Evolutionary conservation across 2,888 invertebrate species (phyloP).

Genomic region (Andrena bucephala): DNA sequence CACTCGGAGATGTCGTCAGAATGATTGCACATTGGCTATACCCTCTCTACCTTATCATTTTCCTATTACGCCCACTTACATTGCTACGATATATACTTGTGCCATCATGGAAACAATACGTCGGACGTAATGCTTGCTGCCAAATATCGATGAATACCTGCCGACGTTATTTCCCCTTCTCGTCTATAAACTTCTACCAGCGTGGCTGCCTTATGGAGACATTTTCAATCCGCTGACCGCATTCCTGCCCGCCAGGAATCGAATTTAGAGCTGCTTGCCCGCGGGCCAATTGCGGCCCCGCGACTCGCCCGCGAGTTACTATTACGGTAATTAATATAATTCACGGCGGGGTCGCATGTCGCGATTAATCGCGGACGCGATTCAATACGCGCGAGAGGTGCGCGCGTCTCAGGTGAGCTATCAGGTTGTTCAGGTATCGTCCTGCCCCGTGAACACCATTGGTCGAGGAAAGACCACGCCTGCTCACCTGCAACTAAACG

Average conservation of each 20-base stretch:
- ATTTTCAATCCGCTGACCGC: neutral
- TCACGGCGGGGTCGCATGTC: slow-evolving; percentile 35
- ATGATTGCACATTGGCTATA: slow-evolving; percentile 7
- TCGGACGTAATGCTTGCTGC: slow-evolving; percentile 2
- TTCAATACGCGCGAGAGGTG: slow-evolving; percentile 57
- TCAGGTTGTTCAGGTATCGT: slow-evolving; percentile 80
- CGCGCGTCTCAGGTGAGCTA: slow-evolving; percentile 76
- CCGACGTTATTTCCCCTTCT: neutral
- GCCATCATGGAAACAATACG: neutral
- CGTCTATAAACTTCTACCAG: neutral
- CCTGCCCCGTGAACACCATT: slow-evolving; percentile 81
- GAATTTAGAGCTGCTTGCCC: neutral
- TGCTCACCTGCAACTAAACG: slow-evolving; percentile 79
- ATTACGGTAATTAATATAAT: slow-evolving; percentile 31
- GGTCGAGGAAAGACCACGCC: slow-evolving; percentile 81
- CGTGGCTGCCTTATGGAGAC: neutral
- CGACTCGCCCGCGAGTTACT: slow-evolving; percentile 11
- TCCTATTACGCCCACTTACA: slow-evolving; percentile 34
- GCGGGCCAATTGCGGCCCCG: neutral
- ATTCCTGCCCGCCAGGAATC: neutral
- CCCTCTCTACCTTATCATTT: slow-evolving; percentile 37
- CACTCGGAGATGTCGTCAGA: slow-evolving; percentile 27
- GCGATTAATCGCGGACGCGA: slow-evolving; percentile 47
- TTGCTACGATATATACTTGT: neutral
- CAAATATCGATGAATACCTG: neutral